A percentile compares a stretch with the other conserved stretches of the same genome.
phyloP scores from a whole-genome alignment of 2,113 vertebrate species.

The Cavia aperea region DNA sequence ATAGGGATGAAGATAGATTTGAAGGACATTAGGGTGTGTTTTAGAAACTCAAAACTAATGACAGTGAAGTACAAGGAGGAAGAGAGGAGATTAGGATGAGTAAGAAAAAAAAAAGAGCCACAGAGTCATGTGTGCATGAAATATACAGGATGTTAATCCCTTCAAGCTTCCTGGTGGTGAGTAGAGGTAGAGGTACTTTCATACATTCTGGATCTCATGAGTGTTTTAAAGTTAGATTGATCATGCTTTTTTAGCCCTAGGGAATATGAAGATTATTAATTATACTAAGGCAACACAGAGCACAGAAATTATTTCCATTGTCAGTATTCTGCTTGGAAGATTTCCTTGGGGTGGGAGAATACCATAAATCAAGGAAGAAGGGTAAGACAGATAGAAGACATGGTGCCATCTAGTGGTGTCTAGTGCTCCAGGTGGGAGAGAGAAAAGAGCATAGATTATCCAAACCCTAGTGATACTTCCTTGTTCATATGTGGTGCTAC shows the following conservation, averaged over 20 bases:
- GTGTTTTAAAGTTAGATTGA: background rate
- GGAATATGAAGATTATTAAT: background rate
- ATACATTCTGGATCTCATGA: background rate
- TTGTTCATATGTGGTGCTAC: rapidly evolving
- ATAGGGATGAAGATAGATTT: background rate
- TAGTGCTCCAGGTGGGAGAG: background rate
- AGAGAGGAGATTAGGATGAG: background rate
- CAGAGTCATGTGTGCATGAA: background rate
- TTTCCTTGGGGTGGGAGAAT: background rate
- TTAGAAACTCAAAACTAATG: background rate
- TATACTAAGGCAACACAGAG: background rate
- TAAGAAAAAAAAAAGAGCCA: background rate
- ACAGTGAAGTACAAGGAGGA: background rate
- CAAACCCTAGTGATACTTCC: background rate
- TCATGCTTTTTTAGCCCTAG: background rate
- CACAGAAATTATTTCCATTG: background rate
- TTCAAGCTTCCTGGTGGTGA: background rate
- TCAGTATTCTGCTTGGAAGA: background rate
- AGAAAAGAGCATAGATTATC: background rate
- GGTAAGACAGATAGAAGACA: background rate
- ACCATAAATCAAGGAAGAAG: background rate
- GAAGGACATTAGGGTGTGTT: background rate
- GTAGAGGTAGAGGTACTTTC: background rate
- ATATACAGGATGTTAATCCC: background rate
- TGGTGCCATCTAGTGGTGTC: slow-evolving; percentile 41